Base-by-base conservation (phyloP, 2,113 vertebrate species). In the Osmerus eperlanus region DNA sequence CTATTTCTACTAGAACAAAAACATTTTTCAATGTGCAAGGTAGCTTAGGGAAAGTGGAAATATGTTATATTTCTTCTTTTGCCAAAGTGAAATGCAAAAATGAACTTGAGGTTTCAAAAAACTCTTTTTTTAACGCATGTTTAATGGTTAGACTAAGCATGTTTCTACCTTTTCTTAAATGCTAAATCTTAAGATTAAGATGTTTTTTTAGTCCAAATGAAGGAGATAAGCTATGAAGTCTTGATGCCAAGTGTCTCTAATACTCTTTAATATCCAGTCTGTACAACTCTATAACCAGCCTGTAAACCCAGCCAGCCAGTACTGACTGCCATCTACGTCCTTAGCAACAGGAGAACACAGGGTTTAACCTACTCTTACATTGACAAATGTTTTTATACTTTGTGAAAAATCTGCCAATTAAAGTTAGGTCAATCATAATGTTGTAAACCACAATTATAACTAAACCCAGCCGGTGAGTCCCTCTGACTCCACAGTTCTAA, bases 11-110 rank as follows among this genome's bases (percentile, higher is more conserved):
- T 80, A 73, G 83, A 89, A 87, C 83, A 86, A 84, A 80, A 59
- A 2, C 60, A 32, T 72, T 71, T 75, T 83, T 68, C 54, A 74
- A 74, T 79, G 78, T 88, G 65, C 80, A 83, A 86, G 86, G 84
- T 78, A 76, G 79, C 78, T 65, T 70, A 85, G 84, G 65, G 83
- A 77, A 80, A 75, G 84, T 67, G 76, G 84, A 88, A 79, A 82
- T 32, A 78, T 63, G 28, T 83, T 78, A 69, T 83, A 83, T 80
- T 77, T 84, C 82, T 79, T 89, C 89, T 85, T 82, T 90, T 86
- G 89, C 89, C 88, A 90, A 91, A 90, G 86, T 90, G 78, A 89
- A 89, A 90, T 90, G 87, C 89, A 90, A 78, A 74, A 85, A 47
- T 47, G 41, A 69, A 16, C 1, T 74, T 84, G 79, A 0, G 76